Evolutionary conservation across 2,797 vertebrate genomes (phyloP).

Genomic region (Staurois parvus): DNA sequence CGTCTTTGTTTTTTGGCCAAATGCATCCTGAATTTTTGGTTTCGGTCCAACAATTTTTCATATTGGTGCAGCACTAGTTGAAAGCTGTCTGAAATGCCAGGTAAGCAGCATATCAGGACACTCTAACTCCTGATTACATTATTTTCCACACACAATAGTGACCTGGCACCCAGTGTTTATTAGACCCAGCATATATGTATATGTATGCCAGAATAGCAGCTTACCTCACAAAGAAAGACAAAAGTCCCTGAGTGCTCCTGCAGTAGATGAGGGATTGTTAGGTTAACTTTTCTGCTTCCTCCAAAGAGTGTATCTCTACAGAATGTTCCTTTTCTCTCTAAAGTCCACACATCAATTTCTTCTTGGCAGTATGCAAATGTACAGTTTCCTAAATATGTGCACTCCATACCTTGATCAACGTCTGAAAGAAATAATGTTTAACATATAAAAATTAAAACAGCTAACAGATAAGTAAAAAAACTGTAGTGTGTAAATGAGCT

Average conservation of each 20-base stretch:
- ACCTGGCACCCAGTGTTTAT: not conserved
- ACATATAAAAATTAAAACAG: no score
- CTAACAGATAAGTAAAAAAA: no score
- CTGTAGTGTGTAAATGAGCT: no score
- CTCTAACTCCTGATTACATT: no score
- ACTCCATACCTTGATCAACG: conserved; percentile 91
- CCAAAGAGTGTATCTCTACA: conserved; percentile 92
- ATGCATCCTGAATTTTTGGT: no score
- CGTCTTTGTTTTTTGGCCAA: no score
- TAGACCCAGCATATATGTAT: no score
- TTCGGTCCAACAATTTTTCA: no score
- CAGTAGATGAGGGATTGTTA: conserved; percentile 89
- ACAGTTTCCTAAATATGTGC: conserved; percentile 92
- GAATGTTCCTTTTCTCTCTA: conserved; percentile 95
- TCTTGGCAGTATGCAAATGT: conserved; percentile 98
- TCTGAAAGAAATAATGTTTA: conserved; percentile 74
- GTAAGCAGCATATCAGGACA: no score
- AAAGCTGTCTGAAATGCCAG: no score
- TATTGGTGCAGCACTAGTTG: no score
- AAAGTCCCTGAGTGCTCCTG: conserved; percentile 95
- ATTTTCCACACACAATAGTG: not conserved
- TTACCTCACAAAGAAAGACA: conserved; percentile 96
- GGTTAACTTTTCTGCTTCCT: conserved; percentile 79
- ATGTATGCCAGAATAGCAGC: not conserved
- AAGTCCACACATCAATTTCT: conserved; percentile 96